Evolutionary conservation across 2,888 invertebrate genomes (phyloP), one percentile per base, ranked within the genome.

Genomic region (Nephrocerus scutellatus): DNA sequence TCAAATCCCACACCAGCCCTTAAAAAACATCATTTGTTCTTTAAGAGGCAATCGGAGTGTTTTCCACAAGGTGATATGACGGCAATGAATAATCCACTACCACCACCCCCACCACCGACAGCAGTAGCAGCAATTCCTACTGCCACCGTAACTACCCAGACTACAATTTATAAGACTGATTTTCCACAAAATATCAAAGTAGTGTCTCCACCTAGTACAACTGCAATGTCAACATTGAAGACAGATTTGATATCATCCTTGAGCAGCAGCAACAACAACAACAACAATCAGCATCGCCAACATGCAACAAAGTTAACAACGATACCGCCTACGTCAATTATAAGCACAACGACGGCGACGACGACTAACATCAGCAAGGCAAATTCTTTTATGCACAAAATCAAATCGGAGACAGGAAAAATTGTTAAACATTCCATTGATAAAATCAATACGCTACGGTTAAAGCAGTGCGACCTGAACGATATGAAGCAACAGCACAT

Each of bases 11-110:
- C 59, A 30, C 59, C 59, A 36, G 62, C 59, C 13, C 51, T 69
- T 6, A 68, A 68, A 49, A 68, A 68, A 46, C 68, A 69, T 54
- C 68, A 66, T 49, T 54, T 68, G 41, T 68, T 59, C 48, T 66
- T 54, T 36, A 68, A 64, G 50, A 56, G 68, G 39, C 66, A 68
- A 51, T 62, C 61, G 30, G 65, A 64, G 39, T 59, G 56, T 44
- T 62, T 66, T 55, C 62, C 60, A n/a, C 50, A 53, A 34, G 53
- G 51, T 33, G 59, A 59, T 41, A 53, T 56, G 36, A 53, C 15
- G 37, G 13, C 63, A 65, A 49, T 29, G 43, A 23, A 48, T 48
- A n/a, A n/a, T 23, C 47, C 10, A n/a, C 35, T 22, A 8, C 8
- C 9, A 30, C 21, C 24, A 23, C 32, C 19, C 20, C 41, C 19